Conservation (phyloP, 1,140 invertebrate genomes). For the Drosophila aff. region DNA sequence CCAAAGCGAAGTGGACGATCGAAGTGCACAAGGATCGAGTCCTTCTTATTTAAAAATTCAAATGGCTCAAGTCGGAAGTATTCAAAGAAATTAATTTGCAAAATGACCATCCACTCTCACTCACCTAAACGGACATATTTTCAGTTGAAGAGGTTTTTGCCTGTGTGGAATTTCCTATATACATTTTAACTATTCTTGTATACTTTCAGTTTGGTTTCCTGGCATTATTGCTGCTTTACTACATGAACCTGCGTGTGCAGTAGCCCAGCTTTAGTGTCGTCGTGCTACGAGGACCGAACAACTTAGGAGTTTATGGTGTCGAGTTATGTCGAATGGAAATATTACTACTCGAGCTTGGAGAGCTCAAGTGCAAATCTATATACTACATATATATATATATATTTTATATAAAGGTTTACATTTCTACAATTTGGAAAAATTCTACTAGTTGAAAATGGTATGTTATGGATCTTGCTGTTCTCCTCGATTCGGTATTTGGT, state of each 20-base stretch:
- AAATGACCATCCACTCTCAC: conserved; percentile 23
- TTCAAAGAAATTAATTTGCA: neutral
- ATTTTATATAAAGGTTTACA: conserved; percentile 53
- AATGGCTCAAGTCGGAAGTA: neutral
- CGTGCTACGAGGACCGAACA: conserved; percentile 21
- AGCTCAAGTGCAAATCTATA: conserved; percentile 46
- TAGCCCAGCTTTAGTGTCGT: conserved; percentile 1
- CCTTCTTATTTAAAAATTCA: neutral
- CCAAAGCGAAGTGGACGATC: conserved; percentile 26
- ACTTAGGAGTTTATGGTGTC: conserved; percentile 37
- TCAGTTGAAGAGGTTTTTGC: conserved; percentile 15
- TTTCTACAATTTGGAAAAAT: conserved; percentile 80
- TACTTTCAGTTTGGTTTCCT: conserved; percentile 20
- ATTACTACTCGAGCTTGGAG: conserved; percentile 31
- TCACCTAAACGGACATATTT: conserved; percentile 12
- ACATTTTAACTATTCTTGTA: conserved; percentile 45
- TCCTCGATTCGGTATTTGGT: conserved; percentile 28
- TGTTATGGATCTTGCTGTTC: conserved; percentile 42
- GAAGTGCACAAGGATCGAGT: neutral
- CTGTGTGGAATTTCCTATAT: conserved; percentile 36
- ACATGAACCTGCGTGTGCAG: conserved; percentile 19
- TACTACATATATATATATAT: conserved; percentile 30
- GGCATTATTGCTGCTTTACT: conserved; percentile 32
- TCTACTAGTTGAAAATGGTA: conserved; percentile 73
- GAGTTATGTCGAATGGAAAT: conserved; percentile 36